phyloP scores from a whole-genome alignment of 1,140 invertebrate species.

The Pygmarrhopalites habei region DNA sequence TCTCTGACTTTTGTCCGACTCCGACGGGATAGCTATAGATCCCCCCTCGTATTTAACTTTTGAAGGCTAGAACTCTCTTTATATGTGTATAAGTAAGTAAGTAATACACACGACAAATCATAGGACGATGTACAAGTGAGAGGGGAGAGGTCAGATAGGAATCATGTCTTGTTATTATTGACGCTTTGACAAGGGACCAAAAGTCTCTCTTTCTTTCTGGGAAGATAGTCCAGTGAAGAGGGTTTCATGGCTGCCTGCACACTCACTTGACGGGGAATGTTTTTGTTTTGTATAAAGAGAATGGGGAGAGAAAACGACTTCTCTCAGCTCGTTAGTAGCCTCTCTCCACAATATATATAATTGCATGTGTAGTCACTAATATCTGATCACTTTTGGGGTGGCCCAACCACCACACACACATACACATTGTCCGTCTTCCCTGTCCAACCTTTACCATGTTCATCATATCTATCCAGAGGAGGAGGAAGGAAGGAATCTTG shows the following conservation, averaged over 20 bases:
- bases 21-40: not conserved
- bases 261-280: not conserved
- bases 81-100: not conserved
- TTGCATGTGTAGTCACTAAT: conserved; percentile 25
- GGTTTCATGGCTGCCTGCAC: conserved; percentile 9
- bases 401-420: too few species aligned
- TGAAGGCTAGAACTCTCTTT: not conserved
- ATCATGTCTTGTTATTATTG: conserved; percentile 31
- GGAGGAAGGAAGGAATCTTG: too few species aligned
- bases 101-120: conserved; percentile 15
- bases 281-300: conserved; percentile 10
- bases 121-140: too few species aligned
- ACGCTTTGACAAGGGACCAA: conserved; percentile 28
- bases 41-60: not conserved
- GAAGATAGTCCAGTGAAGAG: too few species aligned
- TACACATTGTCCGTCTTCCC: not conserved
- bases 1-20: not conserved
- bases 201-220: too few species aligned
- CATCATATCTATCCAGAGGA: not conserved
- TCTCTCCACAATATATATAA: conserved; percentile 28
- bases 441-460: not conserved
- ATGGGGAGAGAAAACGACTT: not conserved
- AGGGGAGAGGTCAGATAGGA: conserved; percentile 18
- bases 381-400: conserved; percentile 30
- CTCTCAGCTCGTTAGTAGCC: conserved; percentile 29